Evolutionary conservation across 2,797 vertebrate genomes (phyloP).

Genomic region (Tarsius wallacei): DNA sequence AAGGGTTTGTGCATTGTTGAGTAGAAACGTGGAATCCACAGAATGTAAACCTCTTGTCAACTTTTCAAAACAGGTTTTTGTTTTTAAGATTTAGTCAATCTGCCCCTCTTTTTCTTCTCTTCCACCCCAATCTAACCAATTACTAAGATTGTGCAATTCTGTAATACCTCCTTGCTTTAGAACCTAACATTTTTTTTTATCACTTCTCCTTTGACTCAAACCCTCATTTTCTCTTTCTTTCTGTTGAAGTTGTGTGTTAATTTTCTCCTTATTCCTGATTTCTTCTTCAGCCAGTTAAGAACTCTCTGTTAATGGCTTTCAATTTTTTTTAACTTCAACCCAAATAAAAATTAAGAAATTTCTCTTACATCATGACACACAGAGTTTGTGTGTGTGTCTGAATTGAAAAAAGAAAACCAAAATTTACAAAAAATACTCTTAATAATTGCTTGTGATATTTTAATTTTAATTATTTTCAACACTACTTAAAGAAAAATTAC

Average conservation of each 20-base stretch:
- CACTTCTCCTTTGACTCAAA: neutral
- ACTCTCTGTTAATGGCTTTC: neutral
- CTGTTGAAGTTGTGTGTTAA: neutral
- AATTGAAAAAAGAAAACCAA: neutral
- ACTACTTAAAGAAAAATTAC: neutral
- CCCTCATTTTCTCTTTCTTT: slow-evolving; percentile 10
- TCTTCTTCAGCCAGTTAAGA: neutral
- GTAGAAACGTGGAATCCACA: neutral
- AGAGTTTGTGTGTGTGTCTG: neutral
- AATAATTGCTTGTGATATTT: slow-evolving; percentile 1
- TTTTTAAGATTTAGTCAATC: neutral
- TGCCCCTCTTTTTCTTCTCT: neutral
- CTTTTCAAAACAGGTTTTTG: neutral
- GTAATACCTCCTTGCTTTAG: neutral
- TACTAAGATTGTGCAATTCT: neutral
- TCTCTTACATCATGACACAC: neutral
- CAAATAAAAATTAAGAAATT: slow-evolving; percentile 45
- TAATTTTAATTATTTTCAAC: slow-evolving; percentile 19
- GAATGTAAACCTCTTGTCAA: neutral
- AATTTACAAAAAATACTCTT: neutral
- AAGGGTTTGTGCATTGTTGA: neutral
- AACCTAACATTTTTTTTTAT: neutral
- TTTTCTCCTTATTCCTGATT: slow-evolving; percentile 29
- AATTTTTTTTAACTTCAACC: neutral
- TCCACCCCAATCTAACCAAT: neutral